A percentile compares a stretch with the other conserved stretches of the same genome.
Conservation (phyloP, 2,113 vertebrate genomes). For the Cyprinodon variegatus region DNA sequence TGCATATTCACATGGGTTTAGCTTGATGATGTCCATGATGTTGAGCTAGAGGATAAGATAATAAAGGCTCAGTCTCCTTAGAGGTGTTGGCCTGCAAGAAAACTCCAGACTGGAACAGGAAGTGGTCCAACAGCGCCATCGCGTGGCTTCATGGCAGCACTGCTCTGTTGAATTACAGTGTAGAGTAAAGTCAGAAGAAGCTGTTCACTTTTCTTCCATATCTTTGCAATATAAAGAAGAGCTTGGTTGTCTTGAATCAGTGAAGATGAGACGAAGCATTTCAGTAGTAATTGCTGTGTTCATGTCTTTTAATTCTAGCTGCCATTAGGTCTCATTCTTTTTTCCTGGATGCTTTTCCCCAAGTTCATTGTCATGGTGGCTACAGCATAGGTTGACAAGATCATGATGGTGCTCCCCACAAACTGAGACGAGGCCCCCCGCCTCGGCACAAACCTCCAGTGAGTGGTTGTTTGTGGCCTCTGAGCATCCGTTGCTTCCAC, state of each 20-base stretch:
- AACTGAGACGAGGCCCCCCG: slow-evolving; percentile 64
- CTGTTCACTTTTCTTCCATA: not conserved
- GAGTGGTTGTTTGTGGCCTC: not conserved
- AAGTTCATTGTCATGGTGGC: slow-evolving; percentile 62
- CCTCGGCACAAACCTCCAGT: slow-evolving; percentile 24
- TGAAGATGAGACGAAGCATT: not conserved
- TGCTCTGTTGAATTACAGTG: slow-evolving; percentile 24
- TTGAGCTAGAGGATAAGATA: not conserved
- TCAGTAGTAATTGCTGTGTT: not conserved
- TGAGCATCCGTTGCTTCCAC: slow-evolving; percentile 26
- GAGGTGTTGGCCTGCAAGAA: not conserved
- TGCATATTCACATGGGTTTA: not conserved
- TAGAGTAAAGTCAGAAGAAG: not conserved
- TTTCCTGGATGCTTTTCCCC: slow-evolving; percentile 52
- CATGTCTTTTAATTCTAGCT: slow-evolving; percentile 26
- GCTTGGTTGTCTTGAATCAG: not conserved
- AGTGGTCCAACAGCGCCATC: slow-evolving; percentile 56
- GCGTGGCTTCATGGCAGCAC: slow-evolving; percentile 49
- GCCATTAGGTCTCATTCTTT: slow-evolving; percentile 38
- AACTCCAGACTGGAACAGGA: not conserved
- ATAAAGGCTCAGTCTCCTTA: not conserved
- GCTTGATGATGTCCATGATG: not conserved
- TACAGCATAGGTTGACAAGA: slow-evolving; percentile 58
- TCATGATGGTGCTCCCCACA: slow-evolving; percentile 65
- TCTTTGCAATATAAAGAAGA: not conserved